Evolutionary conservation across 2,888 invertebrate species (phyloP), one percentile per base, ranked within the genome.

Genomic region (Cryptocephalus primarius): DNA sequence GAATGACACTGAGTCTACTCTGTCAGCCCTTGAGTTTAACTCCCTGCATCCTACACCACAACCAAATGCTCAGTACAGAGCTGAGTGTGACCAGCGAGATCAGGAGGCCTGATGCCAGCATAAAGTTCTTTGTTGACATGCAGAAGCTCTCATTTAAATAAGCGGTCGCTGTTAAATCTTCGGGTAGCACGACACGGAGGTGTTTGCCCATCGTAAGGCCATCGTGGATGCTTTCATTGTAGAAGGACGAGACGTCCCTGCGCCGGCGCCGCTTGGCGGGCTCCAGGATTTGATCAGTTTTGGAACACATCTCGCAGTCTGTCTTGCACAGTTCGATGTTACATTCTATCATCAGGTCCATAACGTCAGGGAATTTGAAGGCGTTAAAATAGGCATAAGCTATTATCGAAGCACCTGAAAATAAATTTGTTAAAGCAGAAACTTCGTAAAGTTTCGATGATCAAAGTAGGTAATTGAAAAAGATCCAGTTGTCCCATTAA

Each of bases 311-410:
- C 48, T 83, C 83, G 60, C 88, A 88, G 56, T 84, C 81, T 10
- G 81, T 82, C 69, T 88, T 88, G 62, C 88, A 88, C 0, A 88
- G 70, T 61, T 88, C 88, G 0, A 88, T 83, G 52, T 87, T 86
- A 59, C 88, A 88, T 64, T 88, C 87, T 48, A 88, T 79, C 55
- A 83, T 82, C 42, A 88, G 70, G 58, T 88, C 88, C 83, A 87
- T 87, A 42, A 85, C 81, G 60, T 88, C 88, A 0, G 88, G 88
- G 73, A 88, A 88, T 68, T 88, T 88, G 69, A 85, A 85, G 0
- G 85, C 86, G 62, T 82, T 85, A 71, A 88, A 86, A 74, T 75
- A 85, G 0, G 88, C 85, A 58, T 78, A 88, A 0, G 86, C 85
- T 31, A 87, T 80, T 14, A 87, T 77, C 4, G 84, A 82, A 8